Conservation (phyloP, 2,797 vertebrate species). For the Limosa lapponica region DNA sequence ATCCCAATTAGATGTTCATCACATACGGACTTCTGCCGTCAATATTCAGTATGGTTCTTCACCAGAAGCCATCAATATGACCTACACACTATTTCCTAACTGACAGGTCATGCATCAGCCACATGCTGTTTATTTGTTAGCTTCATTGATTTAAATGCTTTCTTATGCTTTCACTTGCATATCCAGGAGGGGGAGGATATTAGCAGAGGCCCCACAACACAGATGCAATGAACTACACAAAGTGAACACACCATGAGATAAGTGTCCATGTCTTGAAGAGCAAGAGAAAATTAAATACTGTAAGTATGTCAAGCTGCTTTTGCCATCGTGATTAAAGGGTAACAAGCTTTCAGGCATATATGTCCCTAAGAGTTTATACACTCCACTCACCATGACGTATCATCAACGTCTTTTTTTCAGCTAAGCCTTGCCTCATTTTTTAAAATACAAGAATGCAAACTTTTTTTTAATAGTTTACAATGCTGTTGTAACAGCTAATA, state of each 20-base stretch:
- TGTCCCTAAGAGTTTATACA: background rate
- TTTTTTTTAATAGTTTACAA: background rate
- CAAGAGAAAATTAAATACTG: background rate
- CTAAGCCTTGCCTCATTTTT: background rate
- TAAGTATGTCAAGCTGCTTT: background rate
- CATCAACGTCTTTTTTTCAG: background rate
- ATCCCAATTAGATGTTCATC: constrained; percentile 19
- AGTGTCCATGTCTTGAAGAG: background rate
- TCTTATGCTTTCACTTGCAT: constrained; percentile 4
- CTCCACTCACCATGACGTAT: background rate
- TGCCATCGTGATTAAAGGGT: background rate
- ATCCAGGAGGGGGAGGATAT: background rate
- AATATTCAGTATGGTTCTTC: constrained; percentile 23
- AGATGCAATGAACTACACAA: background rate
- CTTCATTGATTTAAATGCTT: constrained; percentile 57
- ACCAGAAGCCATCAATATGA: constrained; percentile 17
- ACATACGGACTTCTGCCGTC: constrained; percentile 9
- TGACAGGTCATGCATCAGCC: constrained; percentile 39
- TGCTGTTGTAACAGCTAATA: background rate
- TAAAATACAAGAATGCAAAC: background rate
- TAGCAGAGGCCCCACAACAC: background rate
- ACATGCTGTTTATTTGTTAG: constrained; percentile 59
- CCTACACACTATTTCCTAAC: constrained; percentile 22
- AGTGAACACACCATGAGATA: background rate
- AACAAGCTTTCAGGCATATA: background rate